Evolutionary conservation across 2,888 invertebrate species (phyloP).

Genomic region (Pollenia labialis): DNA sequence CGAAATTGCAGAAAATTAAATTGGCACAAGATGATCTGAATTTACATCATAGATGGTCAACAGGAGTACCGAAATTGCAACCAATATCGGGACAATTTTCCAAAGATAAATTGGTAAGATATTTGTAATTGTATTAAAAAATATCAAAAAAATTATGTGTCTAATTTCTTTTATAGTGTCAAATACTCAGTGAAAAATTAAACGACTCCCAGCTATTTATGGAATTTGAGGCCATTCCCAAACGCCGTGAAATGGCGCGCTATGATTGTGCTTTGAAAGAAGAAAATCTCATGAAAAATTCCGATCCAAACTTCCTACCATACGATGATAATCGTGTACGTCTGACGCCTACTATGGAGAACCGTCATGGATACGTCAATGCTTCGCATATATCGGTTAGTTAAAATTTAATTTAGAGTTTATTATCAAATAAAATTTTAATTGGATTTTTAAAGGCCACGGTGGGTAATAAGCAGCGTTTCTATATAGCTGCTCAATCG

Average conservation of each 20-base stretch:
- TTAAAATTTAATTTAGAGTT: background rate
- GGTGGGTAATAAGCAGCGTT: constrained; percentile 92
- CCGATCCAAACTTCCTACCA: constrained; percentile 89
- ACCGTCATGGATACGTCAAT: constrained; percentile 95
- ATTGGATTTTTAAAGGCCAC: constrained; percentile 87
- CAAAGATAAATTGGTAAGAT: constrained; percentile 90
- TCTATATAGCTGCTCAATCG: constrained; percentile 89
- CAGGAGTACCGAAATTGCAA: constrained; percentile 88
- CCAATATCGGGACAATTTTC: constrained; percentile 91
- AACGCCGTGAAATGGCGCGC: constrained; percentile 88
- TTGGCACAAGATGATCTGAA: constrained; percentile 84
- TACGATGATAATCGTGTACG: constrained; percentile 94
- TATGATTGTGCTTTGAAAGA: constrained; percentile 90
- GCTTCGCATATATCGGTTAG: constrained; percentile 94
- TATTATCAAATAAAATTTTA: background rate
- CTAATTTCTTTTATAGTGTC: constrained; percentile 85
- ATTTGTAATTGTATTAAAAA: constrained; percentile 10
- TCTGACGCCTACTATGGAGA: constrained; percentile 91
- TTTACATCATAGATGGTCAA: constrained; percentile 89
- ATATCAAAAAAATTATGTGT: constrained; percentile 39
- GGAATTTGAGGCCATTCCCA: constrained; percentile 94
- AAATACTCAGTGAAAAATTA: constrained; percentile 88
- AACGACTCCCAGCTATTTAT: constrained; percentile 90
- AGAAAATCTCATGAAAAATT: constrained; percentile 86
- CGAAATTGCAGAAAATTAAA: constrained; percentile 81